Evolutionary conservation across 2,113 vertebrate genomes (phyloP).

Genomic region (Rhea americana): DNA sequence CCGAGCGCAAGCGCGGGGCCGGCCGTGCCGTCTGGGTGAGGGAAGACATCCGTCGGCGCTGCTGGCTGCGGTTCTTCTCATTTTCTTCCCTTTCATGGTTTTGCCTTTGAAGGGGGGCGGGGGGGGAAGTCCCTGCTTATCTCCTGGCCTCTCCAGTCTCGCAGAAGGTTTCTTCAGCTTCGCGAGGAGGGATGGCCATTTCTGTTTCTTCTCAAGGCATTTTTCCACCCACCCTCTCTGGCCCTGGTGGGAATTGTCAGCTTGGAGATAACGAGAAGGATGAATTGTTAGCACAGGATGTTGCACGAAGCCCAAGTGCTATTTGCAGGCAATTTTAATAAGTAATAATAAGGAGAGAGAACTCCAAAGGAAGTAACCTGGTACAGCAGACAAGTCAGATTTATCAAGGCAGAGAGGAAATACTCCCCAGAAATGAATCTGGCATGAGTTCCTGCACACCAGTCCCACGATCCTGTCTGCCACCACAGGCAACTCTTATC

Average conservation of each 20-base stretch:
- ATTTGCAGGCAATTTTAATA: constrained; percentile 76
- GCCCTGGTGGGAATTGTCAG: constrained; percentile 75
- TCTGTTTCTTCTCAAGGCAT: constrained; percentile 76
- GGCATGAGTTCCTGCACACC: constrained; percentile 72
- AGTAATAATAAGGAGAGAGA: constrained; percentile 71
- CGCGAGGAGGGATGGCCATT: background rate
- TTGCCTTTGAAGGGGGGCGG: background rate
- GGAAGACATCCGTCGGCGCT: background rate
- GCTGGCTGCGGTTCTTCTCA: rapidly evolving
- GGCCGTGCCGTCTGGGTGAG: background rate
- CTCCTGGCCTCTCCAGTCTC: constrained; percentile 7
- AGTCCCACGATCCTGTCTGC: constrained; percentile 80
- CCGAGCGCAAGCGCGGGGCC: background rate
- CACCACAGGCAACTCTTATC: constrained; percentile 78
- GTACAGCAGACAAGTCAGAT: constrained; percentile 73
- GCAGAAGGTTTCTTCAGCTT: constrained; percentile 16
- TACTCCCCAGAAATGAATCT: constrained; percentile 80
- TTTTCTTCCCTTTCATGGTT: constrained; percentile 16
- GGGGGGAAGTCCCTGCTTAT: background rate
- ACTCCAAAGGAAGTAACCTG: constrained; percentile 76
- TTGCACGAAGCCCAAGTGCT: constrained; percentile 67
- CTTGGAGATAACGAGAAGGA: constrained; percentile 71
- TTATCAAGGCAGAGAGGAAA: constrained; percentile 77
- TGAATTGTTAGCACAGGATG: constrained; percentile 76
- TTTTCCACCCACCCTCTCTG: constrained; percentile 69